Conservation (phyloP, 2,113 vertebrate genomes). For the Channa argus region DNA sequence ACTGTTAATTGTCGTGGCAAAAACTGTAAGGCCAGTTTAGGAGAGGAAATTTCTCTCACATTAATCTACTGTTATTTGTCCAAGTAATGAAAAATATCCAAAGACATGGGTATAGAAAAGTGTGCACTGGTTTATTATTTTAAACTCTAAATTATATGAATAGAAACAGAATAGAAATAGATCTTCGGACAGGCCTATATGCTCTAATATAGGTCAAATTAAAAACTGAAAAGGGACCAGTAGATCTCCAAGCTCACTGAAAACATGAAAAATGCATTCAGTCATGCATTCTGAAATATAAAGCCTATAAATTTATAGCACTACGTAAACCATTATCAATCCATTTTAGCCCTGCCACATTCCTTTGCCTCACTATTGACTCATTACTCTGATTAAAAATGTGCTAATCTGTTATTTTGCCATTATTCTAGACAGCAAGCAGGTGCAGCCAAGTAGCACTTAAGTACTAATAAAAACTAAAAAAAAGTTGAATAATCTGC, state of each 20-base stretch:
- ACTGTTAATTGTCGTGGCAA: background rate
- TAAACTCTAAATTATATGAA: background rate
- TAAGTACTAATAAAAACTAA: constrained; percentile 1
- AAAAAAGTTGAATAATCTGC: constrained; percentile 19
- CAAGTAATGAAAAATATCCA: background rate
- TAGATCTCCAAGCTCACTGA: background rate
- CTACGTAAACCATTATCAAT: constrained; percentile 4
- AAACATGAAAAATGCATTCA: background rate
- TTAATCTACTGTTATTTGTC: background rate
- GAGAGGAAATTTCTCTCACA: too few relatives aligned
- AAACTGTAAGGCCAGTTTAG: too few relatives aligned
- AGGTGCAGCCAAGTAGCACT: constrained; percentile 13
- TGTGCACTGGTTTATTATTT: background rate
- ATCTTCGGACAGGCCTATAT: too few relatives aligned
- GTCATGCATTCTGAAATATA: constrained; percentile 8
- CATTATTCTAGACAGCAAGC: background rate
- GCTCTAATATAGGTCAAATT: too few relatives aligned
- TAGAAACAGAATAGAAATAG: too few relatives aligned
- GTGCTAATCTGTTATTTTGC: constrained; percentile 37
- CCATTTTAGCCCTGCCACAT: constrained; percentile 9
- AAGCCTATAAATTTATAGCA: background rate
- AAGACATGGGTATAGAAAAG: background rate
- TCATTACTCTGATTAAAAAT: constrained; percentile 42
- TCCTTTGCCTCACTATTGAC: constrained; percentile 39
- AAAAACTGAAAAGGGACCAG: too few relatives aligned